A percentile compares a stretch with the other conserved stretches of the same genome.
phyloP scores from a whole-genome alignment of 2,113 vertebrate genomes.

The Archocentrus centrarchus region DNA sequence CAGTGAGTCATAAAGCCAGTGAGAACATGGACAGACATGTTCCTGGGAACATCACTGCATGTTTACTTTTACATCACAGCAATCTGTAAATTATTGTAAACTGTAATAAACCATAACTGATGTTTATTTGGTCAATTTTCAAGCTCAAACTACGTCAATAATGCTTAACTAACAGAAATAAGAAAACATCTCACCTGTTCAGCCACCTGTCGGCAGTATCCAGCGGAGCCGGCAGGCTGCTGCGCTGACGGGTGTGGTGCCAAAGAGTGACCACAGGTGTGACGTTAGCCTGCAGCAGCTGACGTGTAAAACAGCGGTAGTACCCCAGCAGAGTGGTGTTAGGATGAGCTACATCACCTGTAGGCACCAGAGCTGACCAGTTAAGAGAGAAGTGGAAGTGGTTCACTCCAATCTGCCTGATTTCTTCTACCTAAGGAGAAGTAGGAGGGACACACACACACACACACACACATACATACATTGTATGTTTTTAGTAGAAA shows the following conservation, averaged over 20 bases:
- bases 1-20: neutral
- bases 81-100: neutral
- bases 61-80: constrained; percentile 24
- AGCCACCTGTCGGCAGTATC: constrained; percentile 88
- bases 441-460: neutral
- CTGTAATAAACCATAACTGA: neutral
- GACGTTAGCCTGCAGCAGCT: constrained; percentile 88
- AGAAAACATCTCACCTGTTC: constrained; percentile 68
- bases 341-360: constrained; percentile 83
- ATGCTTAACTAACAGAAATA: too few relatives aligned
- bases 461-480: too few relatives aligned
- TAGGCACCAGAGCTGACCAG: constrained; percentile 90
- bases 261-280: constrained; percentile 93
- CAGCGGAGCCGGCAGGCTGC: constrained; percentile 86
- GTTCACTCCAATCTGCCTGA: constrained; percentile 83
- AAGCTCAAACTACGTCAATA: too few relatives aligned
- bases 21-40: neutral
- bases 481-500: too few relatives aligned
- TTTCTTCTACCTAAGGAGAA: constrained; percentile 75
- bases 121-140: too few relatives aligned
- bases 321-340: constrained; percentile 88
- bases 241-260: constrained; percentile 84
- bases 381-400: constrained; percentile 95
- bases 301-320: constrained; percentile 89
- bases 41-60: neutral